These are phyloP conservation scores for Venusia cambrica DNA, from an alignment of 2,888 invertebrate species.

Conservation along the genomic window DNA sequence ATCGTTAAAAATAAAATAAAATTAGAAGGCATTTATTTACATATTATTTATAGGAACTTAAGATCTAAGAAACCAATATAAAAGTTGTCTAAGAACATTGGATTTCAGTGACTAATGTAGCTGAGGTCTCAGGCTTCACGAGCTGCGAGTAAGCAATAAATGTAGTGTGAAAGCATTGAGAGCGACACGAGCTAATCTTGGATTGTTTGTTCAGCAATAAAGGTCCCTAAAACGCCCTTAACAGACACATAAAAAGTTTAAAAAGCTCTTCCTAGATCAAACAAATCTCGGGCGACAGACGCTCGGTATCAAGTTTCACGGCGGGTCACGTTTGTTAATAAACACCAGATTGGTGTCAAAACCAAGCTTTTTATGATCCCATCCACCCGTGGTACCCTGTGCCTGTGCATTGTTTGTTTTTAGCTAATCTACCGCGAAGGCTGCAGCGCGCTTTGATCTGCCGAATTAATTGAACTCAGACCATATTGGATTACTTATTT, in stretches of 20 bases:
- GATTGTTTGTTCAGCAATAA: constrained; percentile 75
- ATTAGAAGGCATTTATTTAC: no score
- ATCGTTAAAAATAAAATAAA: no score
- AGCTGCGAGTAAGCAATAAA: no score
- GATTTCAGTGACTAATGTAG: no score
- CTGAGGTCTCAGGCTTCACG: no score
- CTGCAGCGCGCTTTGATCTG: constrained; percentile 33
- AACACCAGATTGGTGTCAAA: constrained; percentile 79
- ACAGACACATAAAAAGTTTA: constrained; percentile 79
- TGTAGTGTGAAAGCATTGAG: no score
- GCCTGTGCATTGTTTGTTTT: constrained; percentile 63
- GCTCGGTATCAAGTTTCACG: constrained; percentile 67
- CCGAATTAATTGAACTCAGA: constrained; percentile 37
- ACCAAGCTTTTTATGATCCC: constrained; percentile 75
- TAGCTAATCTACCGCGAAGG: constrained; percentile 68
- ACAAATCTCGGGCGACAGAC: constrained; percentile 73
- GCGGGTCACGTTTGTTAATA: constrained; percentile 77
- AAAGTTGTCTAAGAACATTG: no score
- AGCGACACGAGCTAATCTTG: constrained; percentile 55
- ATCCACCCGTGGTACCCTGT: constrained; percentile 61
- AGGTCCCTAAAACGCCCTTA: constrained; percentile 71
- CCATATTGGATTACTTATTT: no score
- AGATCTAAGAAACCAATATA: no score
- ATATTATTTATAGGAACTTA: no score
- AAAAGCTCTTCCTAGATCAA: constrained; percentile 81